Evolutionary conservation across 2,113 vertebrate genomes (phyloP), one percentile per base, ranked within the genome.

Genomic region (Symphodus melops): DNA sequence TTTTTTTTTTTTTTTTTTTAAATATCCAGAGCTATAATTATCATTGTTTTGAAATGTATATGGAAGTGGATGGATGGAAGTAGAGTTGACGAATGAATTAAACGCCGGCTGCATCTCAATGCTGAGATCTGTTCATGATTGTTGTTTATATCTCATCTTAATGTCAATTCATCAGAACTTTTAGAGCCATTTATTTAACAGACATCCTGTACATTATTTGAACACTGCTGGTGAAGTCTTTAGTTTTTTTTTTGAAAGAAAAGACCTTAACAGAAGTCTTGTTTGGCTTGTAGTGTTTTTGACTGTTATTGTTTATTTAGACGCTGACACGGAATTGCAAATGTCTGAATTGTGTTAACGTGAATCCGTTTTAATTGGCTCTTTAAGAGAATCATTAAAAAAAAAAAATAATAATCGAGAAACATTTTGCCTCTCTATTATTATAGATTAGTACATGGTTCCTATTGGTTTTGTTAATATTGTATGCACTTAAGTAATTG

Each of bases 141-240:
- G n/a, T 65, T 62, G 44, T 74, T 55, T 62, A 53, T 59, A 77
- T 64, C 33, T 55, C 53, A 52, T 58, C 44, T 4, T 60, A 57
- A 81, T 69, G 42, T 83, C 20, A 37, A 55, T 61, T 59, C 20
- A 63, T 75, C 41, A 60, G 28, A 66, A 85, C 60, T 81, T 68
- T n/a, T 46, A n/a, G 81, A 66, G 66, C 49, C 60, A 70, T 69
- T 28, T 33, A 68, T 67, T 63, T 51, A 68, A 64, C 41, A 67
- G 75, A 72, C 42, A 68, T 75, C 71, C 81, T 36, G 68, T 60
- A 33, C 63, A 75, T 77, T 20, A 72, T 78, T 57, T 75, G 19
- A 68, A 51, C 83, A 56, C 68, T 71, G 67, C 69, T 39, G 82
- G 72, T 78, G 25, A 25, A 25, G 2, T 25, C 25, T 25, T 25